Percentiles rank a stretch among this genome's conserved stretches.
Evolutionary conservation across 2,888 invertebrate genomes (phyloP).

Genomic region (Papilio gigon): DNA sequence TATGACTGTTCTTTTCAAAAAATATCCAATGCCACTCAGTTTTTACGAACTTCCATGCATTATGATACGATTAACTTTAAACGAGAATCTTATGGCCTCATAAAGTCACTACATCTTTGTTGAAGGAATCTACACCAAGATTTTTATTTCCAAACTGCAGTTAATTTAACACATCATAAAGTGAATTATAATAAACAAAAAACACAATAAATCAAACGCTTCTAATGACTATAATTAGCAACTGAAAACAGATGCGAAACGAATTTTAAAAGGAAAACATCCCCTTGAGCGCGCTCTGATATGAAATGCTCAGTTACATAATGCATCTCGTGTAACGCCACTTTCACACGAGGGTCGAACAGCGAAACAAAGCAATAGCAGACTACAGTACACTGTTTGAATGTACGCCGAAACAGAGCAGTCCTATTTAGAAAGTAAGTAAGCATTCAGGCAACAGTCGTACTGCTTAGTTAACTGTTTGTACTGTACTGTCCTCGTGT

Average conservation of each 20-base stretch:
- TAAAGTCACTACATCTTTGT: no score
- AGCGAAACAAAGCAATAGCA: neutral
- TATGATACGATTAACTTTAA: no score
- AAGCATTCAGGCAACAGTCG: neutral
- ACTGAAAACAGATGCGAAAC: neutral
- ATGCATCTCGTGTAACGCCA: neutral
- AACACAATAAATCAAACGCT: neutral
- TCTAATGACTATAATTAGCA: conserved; percentile 5
- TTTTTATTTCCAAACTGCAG: neutral
- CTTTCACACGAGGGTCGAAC: neutral
- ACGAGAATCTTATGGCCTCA: no score
- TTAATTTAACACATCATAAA: no score
- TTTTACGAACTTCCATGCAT: no score
- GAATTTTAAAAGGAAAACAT: conserved; percentile 12
- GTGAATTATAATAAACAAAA: neutral
- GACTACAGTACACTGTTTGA: neutral
- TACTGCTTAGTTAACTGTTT: neutral
- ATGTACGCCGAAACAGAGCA: no score
- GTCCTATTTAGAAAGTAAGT: no score
- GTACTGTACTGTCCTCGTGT: neutral
- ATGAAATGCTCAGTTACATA: conserved; percentile 8
- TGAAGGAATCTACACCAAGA: no score
- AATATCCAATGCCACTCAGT: no score
- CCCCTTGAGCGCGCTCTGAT: conserved; percentile 12
- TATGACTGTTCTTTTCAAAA: no score